Evolutionary conservation across 2,888 invertebrate genomes (phyloP), one percentile per base, ranked within the genome.

Genomic region (Meghimatium bilineatum): DNA sequence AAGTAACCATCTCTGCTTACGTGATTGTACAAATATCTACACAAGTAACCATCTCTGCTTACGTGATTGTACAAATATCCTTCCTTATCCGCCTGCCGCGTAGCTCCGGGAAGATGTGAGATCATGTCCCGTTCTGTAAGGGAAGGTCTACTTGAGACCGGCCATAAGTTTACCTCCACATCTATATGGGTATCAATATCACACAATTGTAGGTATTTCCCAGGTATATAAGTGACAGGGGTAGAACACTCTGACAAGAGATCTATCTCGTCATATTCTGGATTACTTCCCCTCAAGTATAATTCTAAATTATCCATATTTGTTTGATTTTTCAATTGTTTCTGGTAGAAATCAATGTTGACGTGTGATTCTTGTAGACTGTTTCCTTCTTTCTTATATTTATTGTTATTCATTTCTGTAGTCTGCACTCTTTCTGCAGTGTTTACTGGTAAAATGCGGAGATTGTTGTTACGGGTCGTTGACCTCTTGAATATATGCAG

Each of bases 161-260:
- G 83, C 83, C 83, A 83, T 34, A 83, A 49, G 34, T 44, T 52
- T n/a, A 49, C 38, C 26, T 78, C 83, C 0, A 34, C 26, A 29
- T 34, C 52, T 29, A 56, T 29, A 29, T 69, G 69, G 0, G 56
- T 38, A 44, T n/a, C n/a, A 8, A 83, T 38, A 38, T 83, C 83
- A 60, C 77, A 83, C 23, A 83, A 26, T 78, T 83, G 83, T n/a
- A 83, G 71, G 34, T 52, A 83, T n/a, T 29, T 49, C 6, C 83
- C 83, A 5, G 83, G 83, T 8, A 71, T 49, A 38, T 83, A 83
- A n/a, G 60, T 69, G 29, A 66, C 71, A 77, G 83, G 83, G 71
- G 69, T 77, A 71, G 83, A 83, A 44, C 83, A 83, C 78, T 83
- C 83, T 6, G 83, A 83, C 14, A 83, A 23, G 8, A 83, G 29